Base-by-base conservation (phyloP, 2,888 invertebrate species). In the Zaprionus obscuricornis region DNA sequence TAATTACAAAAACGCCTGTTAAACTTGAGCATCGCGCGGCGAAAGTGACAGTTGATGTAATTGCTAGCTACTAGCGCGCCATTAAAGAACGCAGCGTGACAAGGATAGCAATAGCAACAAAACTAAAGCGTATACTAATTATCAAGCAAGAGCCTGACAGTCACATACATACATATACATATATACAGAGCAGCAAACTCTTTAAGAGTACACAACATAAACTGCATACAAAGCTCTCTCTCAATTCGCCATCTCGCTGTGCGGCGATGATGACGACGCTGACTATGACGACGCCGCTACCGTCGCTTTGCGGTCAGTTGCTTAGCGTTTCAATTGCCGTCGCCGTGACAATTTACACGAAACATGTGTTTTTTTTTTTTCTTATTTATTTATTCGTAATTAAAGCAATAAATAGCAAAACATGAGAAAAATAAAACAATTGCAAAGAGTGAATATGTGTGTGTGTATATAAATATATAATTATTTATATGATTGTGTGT, bases 31-130 rank as follows among this genome's bases (percentile, higher is more conserved):
- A 50, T 22, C 46, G 54, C 46, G 54, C 31, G 47, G 74, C 65
- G 77, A 72, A 76, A 73, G 74, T 77, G 77, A 64, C 50, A 47
- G 59, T 60, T 68, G 60, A 42, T 62, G 57, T 57, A 73, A 78
- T 66, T 65, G 40, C 60, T n/a, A 46, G 49, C 40, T 16, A 7
- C 5, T 20, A n/a, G n/a, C n/a, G n/a, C n/a, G 59, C 33, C 55
- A 46, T 40, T 46, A 51, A 47, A 56, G 52, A 56, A 50, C 50
- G n/a, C 45, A 46, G 36, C 29, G n/a, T n/a, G 27, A 55, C 20
- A 40, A 20, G 22, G 46, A 49, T 8, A 51, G 51, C 36, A 49
- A 37, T 24, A 64, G 34, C 36, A 45, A 24, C 55, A 47, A 37
- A 43, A 43, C 31, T 49, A 33, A 34, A 29, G 26, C 27, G 36